These are phyloP conservation scores for Onychostoma macrolepis DNA, from an alignment of 2,113 vertebrate genomes.

Conservation along the genomic window DNA sequence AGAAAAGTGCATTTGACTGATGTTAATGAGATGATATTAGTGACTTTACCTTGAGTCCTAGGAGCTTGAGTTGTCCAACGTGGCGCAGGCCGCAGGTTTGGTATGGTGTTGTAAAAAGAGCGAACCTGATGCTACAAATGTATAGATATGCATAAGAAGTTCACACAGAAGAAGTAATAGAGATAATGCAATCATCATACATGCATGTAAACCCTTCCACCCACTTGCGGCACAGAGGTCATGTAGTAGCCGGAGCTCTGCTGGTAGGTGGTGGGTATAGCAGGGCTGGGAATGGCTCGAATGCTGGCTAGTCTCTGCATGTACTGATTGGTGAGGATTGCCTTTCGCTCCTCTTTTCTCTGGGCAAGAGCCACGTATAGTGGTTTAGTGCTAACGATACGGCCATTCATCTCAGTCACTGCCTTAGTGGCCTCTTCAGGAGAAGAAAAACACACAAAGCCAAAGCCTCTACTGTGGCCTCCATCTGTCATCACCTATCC, in stretches of 20 bases:
- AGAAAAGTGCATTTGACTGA: neutral
- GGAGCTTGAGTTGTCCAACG: conserved; percentile 84
- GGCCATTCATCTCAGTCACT: conserved; percentile 95
- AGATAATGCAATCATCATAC: conserved; percentile 64
- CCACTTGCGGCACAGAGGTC: conserved; percentile 87
- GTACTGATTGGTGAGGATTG: conserved; percentile 94
- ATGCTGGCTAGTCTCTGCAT: conserved; percentile 89
- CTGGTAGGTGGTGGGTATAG: conserved; percentile 86
- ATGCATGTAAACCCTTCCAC: conserved; percentile 15
- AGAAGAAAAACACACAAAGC: conserved; percentile 98
- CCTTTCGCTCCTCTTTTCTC: conserved; percentile 93
- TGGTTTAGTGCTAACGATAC: conserved; percentile 93
- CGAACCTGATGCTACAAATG: conserved; percentile 77
- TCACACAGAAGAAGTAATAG: neutral
- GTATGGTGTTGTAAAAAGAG: conserved; percentile 69
- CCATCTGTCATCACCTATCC: conserved; percentile 94
- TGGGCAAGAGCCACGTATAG: conserved; percentile 94
- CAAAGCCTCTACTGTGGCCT: conserved; percentile 95
- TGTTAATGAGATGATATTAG: neutral
- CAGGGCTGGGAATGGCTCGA: conserved; percentile 79
- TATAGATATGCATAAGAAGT: neutral
- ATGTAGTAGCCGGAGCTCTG: conserved; percentile 85
- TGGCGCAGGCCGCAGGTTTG: conserved; percentile 73
- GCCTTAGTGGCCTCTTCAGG: conserved; percentile 98
- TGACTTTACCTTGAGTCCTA: conserved; percentile 77